Evolutionary conservation across 1,140 invertebrate genomes (phyloP).

Genomic region (Globodera rostochiensis): DNA sequence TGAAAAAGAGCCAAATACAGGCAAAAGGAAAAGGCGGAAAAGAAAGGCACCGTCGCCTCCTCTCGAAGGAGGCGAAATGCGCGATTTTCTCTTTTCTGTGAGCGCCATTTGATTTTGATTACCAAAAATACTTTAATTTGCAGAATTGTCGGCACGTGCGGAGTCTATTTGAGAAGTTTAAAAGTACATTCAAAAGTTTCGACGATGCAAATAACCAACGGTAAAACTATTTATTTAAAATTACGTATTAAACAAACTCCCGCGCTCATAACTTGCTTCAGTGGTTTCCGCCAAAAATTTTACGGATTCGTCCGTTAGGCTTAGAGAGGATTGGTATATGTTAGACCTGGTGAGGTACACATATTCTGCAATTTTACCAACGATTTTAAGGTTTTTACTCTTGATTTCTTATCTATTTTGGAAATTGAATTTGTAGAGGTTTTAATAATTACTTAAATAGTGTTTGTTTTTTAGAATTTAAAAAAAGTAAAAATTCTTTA

Average conservation of each 20-base stretch:
- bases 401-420: too few species aligned
- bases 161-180: background rate
- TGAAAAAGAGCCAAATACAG: background rate
- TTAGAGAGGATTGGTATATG: too few species aligned
- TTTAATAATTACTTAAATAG: too few species aligned
- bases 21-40: slow-evolving; percentile 6
- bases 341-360: too few species aligned
- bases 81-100: slow-evolving; percentile 20
- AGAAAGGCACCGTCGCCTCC: background rate
- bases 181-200: background rate
- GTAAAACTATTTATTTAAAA: background rate
- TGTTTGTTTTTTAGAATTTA: background rate
- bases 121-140: background rate
- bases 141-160: slow-evolving; percentile 18
- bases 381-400: too few species aligned
- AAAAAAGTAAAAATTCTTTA: background rate
- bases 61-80: background rate
- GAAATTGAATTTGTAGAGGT: too few species aligned
- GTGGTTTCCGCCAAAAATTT: too few species aligned
- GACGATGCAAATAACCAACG: background rate
- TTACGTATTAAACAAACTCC: too few species aligned
- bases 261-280: too few species aligned
- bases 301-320: too few species aligned
- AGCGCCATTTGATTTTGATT: background rate
- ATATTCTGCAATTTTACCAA: too few species aligned